Evolutionary conservation across 2,797 vertebrate genomes (phyloP), one percentile per base, ranked within the genome.

Genomic region (Halcyon badia): DNA sequence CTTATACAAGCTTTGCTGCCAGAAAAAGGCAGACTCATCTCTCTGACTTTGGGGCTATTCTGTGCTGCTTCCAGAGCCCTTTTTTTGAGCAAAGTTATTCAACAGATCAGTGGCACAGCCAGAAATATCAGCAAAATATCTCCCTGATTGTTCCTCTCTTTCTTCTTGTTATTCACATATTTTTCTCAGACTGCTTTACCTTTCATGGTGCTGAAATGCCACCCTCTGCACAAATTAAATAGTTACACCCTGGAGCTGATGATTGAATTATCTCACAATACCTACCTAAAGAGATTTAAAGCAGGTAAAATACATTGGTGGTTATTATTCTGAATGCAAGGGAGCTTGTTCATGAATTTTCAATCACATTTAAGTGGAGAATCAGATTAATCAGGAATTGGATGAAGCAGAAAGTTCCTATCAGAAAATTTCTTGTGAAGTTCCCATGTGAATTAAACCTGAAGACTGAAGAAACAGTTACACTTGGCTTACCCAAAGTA

Each of bases 341-440:
- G 66, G 49, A 75, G 60, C 18, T 12, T 5, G 11, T 61, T 69
- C 71, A 60, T 71, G 90, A 75, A 64, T 89, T 92, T 75, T 77
- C 90, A 64, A 51, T 83, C 52, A 49, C 39, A 7, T 92, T 76
- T 71, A 86, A 83, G 33, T n/a, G 49, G 46, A 90, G 75, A 85
- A 92, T 83, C 44, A 81, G 86, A 89, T 97, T 89, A 92, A 83
- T 73, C 75, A 84, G 81, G 30, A 95, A 77, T 31, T 71, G 91
- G 77, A 89, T 73, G 68, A 94, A 93, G 49, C 56, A 35, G 57
- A 87, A 91, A 49, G n/a, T 68, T 91, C 72, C 81, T 66, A 90
- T 76, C 51, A 75, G 70, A 94, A 95, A 72, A 84, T 70, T 65
- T 72, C 41, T 62, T 81, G 58, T 66, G 2, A 95, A 89, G 66